Evolutionary conservation across 1,140 invertebrate species (phyloP).

Genomic region (Lordiphosa clarofinis): DNA sequence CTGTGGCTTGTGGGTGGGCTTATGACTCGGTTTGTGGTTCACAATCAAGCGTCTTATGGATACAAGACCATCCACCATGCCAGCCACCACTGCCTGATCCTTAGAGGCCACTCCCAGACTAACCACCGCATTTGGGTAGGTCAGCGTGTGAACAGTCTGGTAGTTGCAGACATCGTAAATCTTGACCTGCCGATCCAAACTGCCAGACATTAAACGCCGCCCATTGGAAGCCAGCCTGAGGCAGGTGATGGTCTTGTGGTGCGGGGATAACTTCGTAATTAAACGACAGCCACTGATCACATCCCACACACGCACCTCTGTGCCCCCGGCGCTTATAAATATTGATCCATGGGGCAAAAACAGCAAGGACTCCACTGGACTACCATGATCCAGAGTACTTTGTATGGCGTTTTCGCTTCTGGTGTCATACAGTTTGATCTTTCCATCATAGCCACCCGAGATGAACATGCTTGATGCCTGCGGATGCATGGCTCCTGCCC

Average conservation of each 20-base stretch:
- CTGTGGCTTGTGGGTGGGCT: constrained; percentile 57
- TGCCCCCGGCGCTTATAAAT: constrained; percentile 95
- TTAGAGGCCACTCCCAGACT: constrained; percentile 90
- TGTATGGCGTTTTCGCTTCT: constrained; percentile 85
- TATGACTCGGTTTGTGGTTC: constrained; percentile 78
- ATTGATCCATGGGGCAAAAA: constrained; percentile 94
- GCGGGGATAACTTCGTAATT: constrained; percentile 88
- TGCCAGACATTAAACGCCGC: constrained; percentile 91
- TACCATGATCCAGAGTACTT: constrained; percentile 90
- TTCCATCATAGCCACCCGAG: constrained; percentile 96
- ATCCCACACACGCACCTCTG: constrained; percentile 96
- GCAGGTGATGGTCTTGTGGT: constrained; percentile 97
- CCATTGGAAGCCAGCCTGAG: constrained; percentile 89
- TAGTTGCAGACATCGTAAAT: constrained; percentile 94
- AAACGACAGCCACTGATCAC: constrained; percentile 91
- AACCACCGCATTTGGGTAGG: constrained; percentile 94
- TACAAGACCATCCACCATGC: constrained; percentile 95
- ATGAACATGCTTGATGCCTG: constrained; percentile 87
- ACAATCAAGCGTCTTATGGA: constrained; percentile 89
- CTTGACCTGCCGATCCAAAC: constrained; percentile 96
- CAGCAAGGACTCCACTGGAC: constrained; percentile 93
- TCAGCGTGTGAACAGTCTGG: constrained; percentile 92
- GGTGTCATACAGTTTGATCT: constrained; percentile 93
- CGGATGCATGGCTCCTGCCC: constrained; percentile 89
- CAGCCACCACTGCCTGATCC: constrained; percentile 92